A percentile compares a stretch with the other conserved stretches of the same genome.
Evolutionary conservation across 2,797 vertebrate genomes (phyloP).

Genomic region (Etheostoma nigrum): DNA sequence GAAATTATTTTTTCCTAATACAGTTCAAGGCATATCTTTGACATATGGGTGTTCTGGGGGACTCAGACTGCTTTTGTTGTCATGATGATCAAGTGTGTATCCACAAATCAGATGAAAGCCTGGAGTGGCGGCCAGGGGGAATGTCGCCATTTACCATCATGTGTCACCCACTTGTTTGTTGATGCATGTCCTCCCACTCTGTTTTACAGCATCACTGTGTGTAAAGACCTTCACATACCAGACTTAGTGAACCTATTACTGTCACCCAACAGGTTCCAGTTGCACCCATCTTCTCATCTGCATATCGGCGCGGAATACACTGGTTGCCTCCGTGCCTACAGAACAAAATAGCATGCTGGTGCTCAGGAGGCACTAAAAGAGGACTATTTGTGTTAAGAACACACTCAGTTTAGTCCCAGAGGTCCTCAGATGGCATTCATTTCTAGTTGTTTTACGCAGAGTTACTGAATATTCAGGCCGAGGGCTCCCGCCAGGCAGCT

Average conservation of each 20-base stretch:
- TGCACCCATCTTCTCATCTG: constrained; percentile 43
- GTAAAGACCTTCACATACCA: constrained; percentile 58
- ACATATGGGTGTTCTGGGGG: constrained; percentile 51
- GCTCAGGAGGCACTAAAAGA: constrained; percentile 15
- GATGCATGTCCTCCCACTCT: constrained; percentile 54
- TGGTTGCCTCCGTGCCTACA: constrained; percentile 1
- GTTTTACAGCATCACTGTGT: constrained; percentile 50
- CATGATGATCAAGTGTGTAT: constrained; percentile 51
- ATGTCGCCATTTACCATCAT: constrained; percentile 61
- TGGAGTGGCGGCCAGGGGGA: constrained; percentile 59
- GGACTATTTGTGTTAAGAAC: constrained; percentile 45
- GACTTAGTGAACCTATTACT: constrained; percentile 28
- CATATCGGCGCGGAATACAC: background rate
- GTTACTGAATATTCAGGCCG: constrained; percentile 64
- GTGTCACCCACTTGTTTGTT: constrained; percentile 80
- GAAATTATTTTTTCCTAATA: constrained; percentile 39
- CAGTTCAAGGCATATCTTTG: constrained; percentile 43
- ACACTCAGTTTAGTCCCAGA: constrained; percentile 23
- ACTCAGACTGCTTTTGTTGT: constrained; percentile 49
- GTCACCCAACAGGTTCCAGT: constrained; percentile 56
- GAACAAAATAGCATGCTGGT: constrained; percentile 16
- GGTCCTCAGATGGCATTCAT: constrained; percentile 72
- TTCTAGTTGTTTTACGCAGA: constrained; percentile 62
- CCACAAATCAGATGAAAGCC: constrained; percentile 75
- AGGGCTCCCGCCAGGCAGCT: constrained; percentile 66